Evolutionary conservation across 2,797 vertebrate genomes (phyloP).

Genomic region (Vespertilio murinus): DNA sequence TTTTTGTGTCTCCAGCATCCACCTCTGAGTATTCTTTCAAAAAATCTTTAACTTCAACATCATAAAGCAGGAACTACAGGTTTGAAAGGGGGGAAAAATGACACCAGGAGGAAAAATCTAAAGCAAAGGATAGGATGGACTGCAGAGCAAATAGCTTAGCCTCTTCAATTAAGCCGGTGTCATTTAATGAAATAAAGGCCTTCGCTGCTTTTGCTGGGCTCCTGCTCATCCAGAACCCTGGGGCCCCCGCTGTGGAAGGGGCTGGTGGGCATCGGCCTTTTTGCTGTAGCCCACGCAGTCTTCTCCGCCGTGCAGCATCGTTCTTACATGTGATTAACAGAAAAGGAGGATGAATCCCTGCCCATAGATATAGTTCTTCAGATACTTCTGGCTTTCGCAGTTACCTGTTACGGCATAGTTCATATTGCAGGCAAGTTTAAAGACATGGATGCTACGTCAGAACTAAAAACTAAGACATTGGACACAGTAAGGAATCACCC

Average conservation of each 20-base stretch:
- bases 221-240: constrained; percentile 83
- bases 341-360: constrained; percentile 97
- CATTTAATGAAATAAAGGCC: neutral
- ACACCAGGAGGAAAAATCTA: neutral
- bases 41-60: neutral
- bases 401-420: constrained; percentile 97
- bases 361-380: constrained; percentile 97
- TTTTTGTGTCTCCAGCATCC: neutral
- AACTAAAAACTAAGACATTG: constrained; percentile 98
- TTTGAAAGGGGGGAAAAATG: neutral
- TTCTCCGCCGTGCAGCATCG: constrained; percentile 98
- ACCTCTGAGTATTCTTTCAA: neutral
- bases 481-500: constrained; percentile 98
- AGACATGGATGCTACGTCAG: constrained; percentile 99
- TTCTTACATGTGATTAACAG: constrained; percentile 96
- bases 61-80: neutral
- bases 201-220: constrained; percentile 49
- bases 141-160: neutral
- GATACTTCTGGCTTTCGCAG: constrained; percentile 95
- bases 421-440: constrained; percentile 98
- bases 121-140: neutral
- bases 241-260: constrained; percentile 96
- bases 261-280: constrained; percentile 93
- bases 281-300: constrained; percentile 94
- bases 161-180: neutral